Evolutionary conservation across 2,888 invertebrate species (phyloP).

Genomic region (Mesochorus sp.): DNA sequence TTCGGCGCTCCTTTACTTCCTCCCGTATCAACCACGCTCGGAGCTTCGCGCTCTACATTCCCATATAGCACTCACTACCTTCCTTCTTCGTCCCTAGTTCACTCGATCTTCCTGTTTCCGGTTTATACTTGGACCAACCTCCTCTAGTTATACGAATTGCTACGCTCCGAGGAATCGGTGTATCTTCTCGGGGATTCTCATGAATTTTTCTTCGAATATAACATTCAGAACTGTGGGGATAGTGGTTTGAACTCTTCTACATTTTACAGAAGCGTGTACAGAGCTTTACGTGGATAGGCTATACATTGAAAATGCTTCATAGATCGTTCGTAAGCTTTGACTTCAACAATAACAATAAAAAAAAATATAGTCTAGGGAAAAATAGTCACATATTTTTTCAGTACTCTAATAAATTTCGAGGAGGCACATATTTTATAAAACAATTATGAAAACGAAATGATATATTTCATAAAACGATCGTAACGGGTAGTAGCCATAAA

Average conservation of each 20-base stretch:
- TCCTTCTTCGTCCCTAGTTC: conserved; percentile 15
- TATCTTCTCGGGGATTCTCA: not conserved
- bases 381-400: too few relatives aligned
- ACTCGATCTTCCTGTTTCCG: conserved; percentile 16
- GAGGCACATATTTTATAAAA: too few relatives aligned
- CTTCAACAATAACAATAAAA: too few relatives aligned
- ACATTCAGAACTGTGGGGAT: not conserved
- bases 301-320: too few relatives aligned
- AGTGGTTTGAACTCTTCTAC: not conserved
- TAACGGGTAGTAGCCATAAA: not conserved
- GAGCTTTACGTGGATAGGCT: too few relatives aligned
- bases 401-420: too few relatives aligned
- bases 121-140: conserved; percentile 6
- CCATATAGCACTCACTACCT: conserved; percentile 19
- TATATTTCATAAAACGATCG: not conserved
- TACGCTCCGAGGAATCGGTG: not conserved
- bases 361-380: too few relatives aligned
- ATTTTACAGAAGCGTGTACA: too few relatives aligned
- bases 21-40: conserved; percentile 49
- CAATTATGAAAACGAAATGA: too few relatives aligned
- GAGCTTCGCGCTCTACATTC: conserved; percentile 37
- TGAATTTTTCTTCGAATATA: conserved; percentile 7
- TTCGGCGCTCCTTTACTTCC: conserved; percentile 63
- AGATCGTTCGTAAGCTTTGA: too few relatives aligned
- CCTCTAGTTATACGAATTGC: conserved; percentile 22